Base-by-base conservation (phyloP, 2,113 vertebrate species). In the Martes martes region DNA sequence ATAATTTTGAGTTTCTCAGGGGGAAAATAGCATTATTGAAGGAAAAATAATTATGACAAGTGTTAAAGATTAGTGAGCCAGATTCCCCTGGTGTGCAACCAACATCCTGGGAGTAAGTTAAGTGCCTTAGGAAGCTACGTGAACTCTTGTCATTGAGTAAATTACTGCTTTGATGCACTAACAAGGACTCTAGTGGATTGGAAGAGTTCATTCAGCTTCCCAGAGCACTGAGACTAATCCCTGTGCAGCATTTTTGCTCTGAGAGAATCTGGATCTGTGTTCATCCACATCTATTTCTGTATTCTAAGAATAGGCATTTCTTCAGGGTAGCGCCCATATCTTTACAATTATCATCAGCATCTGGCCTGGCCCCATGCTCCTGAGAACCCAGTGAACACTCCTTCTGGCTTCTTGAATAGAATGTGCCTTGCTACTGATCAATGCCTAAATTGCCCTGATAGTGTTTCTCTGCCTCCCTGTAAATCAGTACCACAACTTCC, bases 1-100 rank as follows among this genome's bases (percentile, higher is more conserved):
- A 96, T 97, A 80, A 97, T 94, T 94, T 92, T 97, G 82, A 89
- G 82, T 93, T 98, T 94, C 97, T 98, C 97, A 74, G 69, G 95
- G 95, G 94, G 88, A 5, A 94, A 89, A 96, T 74, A 93, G 79
- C 89, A 96, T 96, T 96, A 95, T 86, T 96, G 95, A 98, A 97
- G 92, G 95, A 94, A 96, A 96, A 98, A 98, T 98, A 98, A 98
- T 98, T 97, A 98, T 96, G 97, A 98, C 96, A 97, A 98, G 97
- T 97, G 96, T 95, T 98, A 97, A 96, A 97, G 94, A 98, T 97
- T 95, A 98, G 97, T 65, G 94, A 94, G 95, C 61, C 31, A 1
- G 96, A 95, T 94, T 97, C 96, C 97, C 97, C 95, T 71, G 5
- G 93, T 97, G 93, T 95, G 94, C 61, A 93, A 76, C 92, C 89